A percentile compares a stretch with the other conserved stretches of the same genome.
Conservation (phyloP, 2,113 vertebrate genomes). For the Tachycineta bicolor region DNA sequence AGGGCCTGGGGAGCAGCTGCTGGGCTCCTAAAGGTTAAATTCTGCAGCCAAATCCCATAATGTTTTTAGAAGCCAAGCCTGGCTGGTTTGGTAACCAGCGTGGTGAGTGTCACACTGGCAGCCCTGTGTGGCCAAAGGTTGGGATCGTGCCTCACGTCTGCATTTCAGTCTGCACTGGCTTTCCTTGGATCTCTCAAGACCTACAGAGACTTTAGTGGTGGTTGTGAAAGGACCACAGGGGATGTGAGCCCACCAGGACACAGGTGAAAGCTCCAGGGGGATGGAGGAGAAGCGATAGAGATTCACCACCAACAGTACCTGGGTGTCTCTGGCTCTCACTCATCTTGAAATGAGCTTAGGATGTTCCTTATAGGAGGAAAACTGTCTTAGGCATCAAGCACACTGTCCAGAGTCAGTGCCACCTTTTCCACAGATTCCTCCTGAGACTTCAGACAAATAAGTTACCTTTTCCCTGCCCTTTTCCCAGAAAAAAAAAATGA, state of each 20-base stretch:
- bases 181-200: neutral
- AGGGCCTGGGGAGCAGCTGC: neutral
- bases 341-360: neutral
- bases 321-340: neutral
- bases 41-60: neutral
- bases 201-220: neutral
- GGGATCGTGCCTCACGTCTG: neutral
- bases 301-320: neutral
- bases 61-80: neutral
- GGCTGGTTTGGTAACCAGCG: neutral
- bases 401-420: neutral
- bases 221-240: neutral
- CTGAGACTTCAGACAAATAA: neutral
- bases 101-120: neutral
- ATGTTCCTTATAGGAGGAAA: neutral
- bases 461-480: neutral
- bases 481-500: neutral
- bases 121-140: neutral
- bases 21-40: neutral
- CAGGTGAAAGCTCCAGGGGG: neutral
- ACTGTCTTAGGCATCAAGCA: neutral
- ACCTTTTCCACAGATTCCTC: neutral
- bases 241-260: neutral
- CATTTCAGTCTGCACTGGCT: neutral
- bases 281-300: neutral